A percentile compares a stretch with the other conserved stretches of the same genome.
phyloP scores from a whole-genome alignment of 1,140 invertebrate genomes.

The Meloidogyne chitwoodi region DNA sequence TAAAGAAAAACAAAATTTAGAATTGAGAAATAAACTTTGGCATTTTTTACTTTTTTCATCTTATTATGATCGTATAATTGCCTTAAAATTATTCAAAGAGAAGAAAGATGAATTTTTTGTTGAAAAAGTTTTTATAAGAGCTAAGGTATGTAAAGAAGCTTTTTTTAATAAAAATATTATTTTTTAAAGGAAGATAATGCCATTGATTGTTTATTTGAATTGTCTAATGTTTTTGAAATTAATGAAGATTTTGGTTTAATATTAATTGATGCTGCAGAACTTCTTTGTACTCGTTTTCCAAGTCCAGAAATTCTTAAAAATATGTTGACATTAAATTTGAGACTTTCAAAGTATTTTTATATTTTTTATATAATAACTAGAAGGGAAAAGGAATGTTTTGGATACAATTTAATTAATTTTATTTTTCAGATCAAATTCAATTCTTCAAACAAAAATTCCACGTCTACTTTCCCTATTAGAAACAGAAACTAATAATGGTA shows the following conservation, averaged over 20 bases:
- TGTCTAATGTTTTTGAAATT: not conserved
- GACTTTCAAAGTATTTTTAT: slow-evolving; percentile 5
- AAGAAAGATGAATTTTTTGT: not conserved
- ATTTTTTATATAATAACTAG: not conserved
- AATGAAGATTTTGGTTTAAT: not conserved
- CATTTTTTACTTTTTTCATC: slow-evolving; percentile 14
- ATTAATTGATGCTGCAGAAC: slow-evolving; percentile 1
- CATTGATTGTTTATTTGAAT: slow-evolving; percentile 6
- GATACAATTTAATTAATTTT: not conserved
- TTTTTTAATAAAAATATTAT: not conserved
- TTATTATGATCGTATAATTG: not conserved
- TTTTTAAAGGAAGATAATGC: slow-evolving; percentile 1
- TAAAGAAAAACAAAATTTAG: not conserved
- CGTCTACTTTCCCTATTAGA: slow-evolving; percentile 3
- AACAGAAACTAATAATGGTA: not conserved
- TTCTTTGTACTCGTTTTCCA: slow-evolving; percentile 13
- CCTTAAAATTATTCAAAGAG: not conserved
- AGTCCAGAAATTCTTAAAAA: slow-evolving; percentile 10
- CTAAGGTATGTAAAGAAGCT: not conserved
- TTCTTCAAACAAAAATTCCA: not conserved
- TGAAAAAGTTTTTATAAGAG: slow-evolving; percentile 5
- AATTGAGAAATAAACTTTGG: slow-evolving; percentile 2
- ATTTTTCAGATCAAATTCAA: slow-evolving; percentile 5
- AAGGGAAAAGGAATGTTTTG: too few relatives aligned
- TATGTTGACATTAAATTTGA: slow-evolving; percentile 6